Conservation (phyloP, 2,113 vertebrate genomes). For the Megalops atlanticus region DNA sequence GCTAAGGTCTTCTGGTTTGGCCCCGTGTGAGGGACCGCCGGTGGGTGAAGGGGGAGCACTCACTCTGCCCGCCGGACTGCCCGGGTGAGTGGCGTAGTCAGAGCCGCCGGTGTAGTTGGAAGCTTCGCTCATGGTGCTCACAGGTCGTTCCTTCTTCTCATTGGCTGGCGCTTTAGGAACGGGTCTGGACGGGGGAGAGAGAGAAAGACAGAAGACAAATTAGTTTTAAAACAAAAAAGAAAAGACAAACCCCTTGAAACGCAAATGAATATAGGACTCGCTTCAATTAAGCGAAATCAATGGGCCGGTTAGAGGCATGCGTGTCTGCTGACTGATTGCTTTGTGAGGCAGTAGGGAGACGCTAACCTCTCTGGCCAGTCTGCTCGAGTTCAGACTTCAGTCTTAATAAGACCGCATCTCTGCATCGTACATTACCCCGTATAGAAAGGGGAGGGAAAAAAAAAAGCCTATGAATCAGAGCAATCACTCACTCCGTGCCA, state of each 20-base stretch:
- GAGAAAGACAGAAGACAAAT: slow-evolving; percentile 11
- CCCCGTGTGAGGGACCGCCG: too few species aligned
- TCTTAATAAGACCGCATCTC: not conserved
- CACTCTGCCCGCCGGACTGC: slow-evolving; percentile 88
- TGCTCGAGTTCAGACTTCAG: not conserved
- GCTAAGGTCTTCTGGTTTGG: too few species aligned
- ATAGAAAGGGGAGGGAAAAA: not conserved
- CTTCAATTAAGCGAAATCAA: slow-evolving; percentile 5
- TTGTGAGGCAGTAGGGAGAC: not conserved
- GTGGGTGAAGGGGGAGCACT: slow-evolving; percentile 48
- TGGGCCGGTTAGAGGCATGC: not conserved
- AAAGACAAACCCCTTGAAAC: not conserved
- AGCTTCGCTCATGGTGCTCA: slow-evolving; percentile 88
- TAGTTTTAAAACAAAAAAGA: not conserved
- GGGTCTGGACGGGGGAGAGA: slow-evolving; percentile 67
- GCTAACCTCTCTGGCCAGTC: not conserved
- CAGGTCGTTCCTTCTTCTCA: slow-evolving; percentile 87
- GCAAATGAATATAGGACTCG: not conserved
- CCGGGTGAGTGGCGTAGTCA: slow-evolving; percentile 77
- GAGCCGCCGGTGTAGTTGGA: slow-evolving; percentile 83
- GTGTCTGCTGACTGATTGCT: slow-evolving; percentile 6
- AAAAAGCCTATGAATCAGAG: slow-evolving; percentile 46
- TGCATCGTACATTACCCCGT: not conserved
- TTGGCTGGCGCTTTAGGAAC: slow-evolving; percentile 74
- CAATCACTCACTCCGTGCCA: slow-evolving; percentile 55